Conservation (phyloP, 2,888 invertebrate species). For the Danaus chrysippus region DNA sequence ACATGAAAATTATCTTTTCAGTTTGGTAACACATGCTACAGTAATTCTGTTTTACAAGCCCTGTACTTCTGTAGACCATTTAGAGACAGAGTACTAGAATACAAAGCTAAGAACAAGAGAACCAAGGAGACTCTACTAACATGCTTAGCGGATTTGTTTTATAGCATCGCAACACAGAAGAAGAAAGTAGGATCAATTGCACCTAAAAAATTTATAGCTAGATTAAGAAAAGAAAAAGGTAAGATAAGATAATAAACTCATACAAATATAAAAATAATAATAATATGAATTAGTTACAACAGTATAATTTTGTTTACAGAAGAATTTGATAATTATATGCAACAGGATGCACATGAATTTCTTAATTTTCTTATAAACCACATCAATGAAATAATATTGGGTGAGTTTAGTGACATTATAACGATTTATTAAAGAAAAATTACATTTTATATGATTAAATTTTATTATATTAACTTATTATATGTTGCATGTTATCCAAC, state of each 20-base stretch:
- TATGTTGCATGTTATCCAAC: too few species aligned
- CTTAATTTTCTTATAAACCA: conserved; percentile 99
- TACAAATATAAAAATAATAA: not conserved
- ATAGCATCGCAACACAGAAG: conserved; percentile 99
- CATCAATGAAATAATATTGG: conserved; percentile 97
- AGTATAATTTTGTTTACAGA: conserved; percentile 78
- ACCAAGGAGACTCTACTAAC: conserved; percentile 98
- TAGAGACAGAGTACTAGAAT: conserved; percentile 98
- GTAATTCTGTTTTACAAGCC: conserved; percentile 99
- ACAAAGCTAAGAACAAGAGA: conserved; percentile 96
- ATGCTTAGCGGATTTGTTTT: conserved; percentile 98
- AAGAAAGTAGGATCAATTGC: conserved; percentile 99
- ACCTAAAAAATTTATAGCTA: conserved; percentile 99
- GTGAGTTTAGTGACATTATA: conserved; percentile 76
- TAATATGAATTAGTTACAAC: not conserved
- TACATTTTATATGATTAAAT: too few species aligned
- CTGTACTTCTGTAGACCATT: conserved; percentile 99
- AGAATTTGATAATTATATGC: conserved; percentile 99
- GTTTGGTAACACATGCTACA: conserved; percentile 99
- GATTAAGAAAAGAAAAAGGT: conserved; percentile 99
- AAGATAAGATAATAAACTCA: conserved; percentile 21
- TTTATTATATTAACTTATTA: too few species aligned
- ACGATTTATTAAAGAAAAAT: too few species aligned
- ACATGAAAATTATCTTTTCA: conserved; percentile 48
- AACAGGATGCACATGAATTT: conserved; percentile 99